Evolutionary conservation across 2,113 vertebrate genomes (phyloP).

Genomic region (human (Homo sapiens)): DNA sequence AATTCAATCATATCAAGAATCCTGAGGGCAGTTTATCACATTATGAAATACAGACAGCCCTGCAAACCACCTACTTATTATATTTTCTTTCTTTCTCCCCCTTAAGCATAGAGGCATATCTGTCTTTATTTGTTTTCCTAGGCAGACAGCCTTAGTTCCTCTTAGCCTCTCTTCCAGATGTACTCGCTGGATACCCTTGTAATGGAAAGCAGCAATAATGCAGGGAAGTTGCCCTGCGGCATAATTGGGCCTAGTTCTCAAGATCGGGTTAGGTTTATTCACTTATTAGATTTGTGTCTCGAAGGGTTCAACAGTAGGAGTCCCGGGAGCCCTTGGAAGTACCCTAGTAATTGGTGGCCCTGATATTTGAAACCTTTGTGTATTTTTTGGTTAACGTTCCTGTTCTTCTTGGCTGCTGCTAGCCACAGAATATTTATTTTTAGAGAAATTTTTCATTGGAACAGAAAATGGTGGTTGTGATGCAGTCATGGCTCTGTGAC

Average conservation of each 20-base stretch:
- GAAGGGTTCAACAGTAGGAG: constrained; percentile 85
- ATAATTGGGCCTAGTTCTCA: constrained; percentile 86
- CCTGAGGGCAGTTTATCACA: constrained; percentile 88
- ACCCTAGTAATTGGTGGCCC: constrained; percentile 88
- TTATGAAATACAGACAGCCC: constrained; percentile 89
- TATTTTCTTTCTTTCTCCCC: constrained; percentile 85
- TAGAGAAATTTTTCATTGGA: constrained; percentile 86
- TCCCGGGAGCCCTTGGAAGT: constrained; percentile 86
- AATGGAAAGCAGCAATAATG: constrained; percentile 90
- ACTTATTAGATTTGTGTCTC: constrained; percentile 89
- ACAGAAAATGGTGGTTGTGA: constrained; percentile 86
- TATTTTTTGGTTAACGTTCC: constrained; percentile 85
- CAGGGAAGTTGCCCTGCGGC: constrained; percentile 86
- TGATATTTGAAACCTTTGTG: constrained; percentile 88
- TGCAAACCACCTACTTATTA: constrained; percentile 88
- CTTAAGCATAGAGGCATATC: constrained; percentile 85
- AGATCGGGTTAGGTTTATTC: constrained; percentile 89
- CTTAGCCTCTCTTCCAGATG: constrained; percentile 87
- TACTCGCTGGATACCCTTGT: constrained; percentile 86
- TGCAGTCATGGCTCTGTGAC: constrained; percentile 87
- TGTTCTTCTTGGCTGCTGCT: constrained; percentile 85
- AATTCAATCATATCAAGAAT: constrained; percentile 87
- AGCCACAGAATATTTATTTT: constrained; percentile 85
- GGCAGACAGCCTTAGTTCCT: constrained; percentile 88
- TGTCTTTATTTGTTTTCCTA: constrained; percentile 90